A percentile compares a stretch with the other conserved stretches of the same genome.
Evolutionary conservation across 2,888 invertebrate genomes (phyloP).

Genomic region (Gymnocheta viridis): DNA sequence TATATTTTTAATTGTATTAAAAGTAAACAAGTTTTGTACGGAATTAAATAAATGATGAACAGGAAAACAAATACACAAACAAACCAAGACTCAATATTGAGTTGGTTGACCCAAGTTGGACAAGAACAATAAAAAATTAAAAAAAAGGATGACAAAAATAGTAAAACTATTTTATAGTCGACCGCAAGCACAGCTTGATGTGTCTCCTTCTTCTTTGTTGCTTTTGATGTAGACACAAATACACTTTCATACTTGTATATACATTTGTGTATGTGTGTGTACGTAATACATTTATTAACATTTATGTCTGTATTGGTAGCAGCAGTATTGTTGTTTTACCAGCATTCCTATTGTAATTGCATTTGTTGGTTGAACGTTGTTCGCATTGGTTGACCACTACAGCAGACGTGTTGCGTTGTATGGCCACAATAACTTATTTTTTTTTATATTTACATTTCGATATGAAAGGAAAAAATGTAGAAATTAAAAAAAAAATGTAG

Average conservation of each 20-base stretch:
- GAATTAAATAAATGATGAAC: slow-evolving; percentile 18
- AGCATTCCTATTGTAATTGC: slow-evolving; percentile 49
- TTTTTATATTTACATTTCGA: slow-evolving; percentile 27
- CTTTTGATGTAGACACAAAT: background rate
- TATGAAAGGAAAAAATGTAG: background rate
- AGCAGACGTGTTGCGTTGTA: slow-evolving; percentile 52
- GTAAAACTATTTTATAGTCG: slow-evolving; percentile 36
- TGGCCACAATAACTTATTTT: slow-evolving; percentile 11
- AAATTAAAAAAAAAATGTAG: background rate
- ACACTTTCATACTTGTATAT: background rate
- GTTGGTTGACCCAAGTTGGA: slow-evolving; percentile 42
- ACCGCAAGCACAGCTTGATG: slow-evolving; percentile 41
- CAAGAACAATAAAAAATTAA: background rate
- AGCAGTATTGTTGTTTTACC: background rate
- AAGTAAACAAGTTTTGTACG: background rate
- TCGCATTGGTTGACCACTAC: slow-evolving; percentile 66
- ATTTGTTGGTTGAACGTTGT: slow-evolving; percentile 49
- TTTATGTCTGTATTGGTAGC: background rate
- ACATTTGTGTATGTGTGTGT: background rate
- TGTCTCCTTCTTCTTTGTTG: background rate
- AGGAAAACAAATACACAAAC: slow-evolving; percentile 6
- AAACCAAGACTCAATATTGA: slow-evolving; percentile 31
- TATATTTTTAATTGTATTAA: slow-evolving; percentile 34
- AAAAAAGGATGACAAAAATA: slow-evolving; percentile 11
- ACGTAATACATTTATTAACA: background rate